Conservation (phyloP, 2,797 vertebrate species). For the Gambusia yucatana region DNA sequence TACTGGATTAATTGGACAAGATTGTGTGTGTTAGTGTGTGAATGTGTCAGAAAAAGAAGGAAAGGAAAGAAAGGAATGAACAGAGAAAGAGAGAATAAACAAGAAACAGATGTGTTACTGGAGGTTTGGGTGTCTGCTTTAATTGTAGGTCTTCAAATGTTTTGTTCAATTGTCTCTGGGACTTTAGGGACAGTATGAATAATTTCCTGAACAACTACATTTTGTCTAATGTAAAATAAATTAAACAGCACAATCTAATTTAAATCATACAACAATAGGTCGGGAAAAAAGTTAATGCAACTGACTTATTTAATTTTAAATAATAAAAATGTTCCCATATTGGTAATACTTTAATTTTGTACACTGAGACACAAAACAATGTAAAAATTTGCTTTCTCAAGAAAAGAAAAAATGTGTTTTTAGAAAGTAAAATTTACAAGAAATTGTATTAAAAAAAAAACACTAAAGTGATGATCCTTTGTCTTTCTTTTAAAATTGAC, state of each 20-base stretch:
- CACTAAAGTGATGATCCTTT: background rate
- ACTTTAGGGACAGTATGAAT: no score
- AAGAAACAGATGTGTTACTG: background rate
- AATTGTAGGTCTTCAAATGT: background rate
- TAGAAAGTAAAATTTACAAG: background rate
- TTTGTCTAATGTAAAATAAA: background rate
- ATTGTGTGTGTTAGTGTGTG: slow-evolving; percentile 23
- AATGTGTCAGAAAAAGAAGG: slow-evolving; percentile 6
- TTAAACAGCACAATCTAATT: background rate
- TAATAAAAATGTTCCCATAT: background rate
- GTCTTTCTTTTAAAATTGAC: background rate
- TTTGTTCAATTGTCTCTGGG: background rate
- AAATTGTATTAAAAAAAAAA: background rate
- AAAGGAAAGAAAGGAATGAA: background rate
- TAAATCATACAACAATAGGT: background rate
- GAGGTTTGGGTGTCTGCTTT: background rate
- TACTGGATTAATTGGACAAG: slow-evolving; percentile 70
- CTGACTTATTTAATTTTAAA: background rate
- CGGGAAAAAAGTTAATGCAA: background rate
- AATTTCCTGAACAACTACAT: background rate
- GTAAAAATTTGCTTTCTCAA: background rate
- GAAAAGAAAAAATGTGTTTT: background rate
- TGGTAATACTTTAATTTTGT: background rate
- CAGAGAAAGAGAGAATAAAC: background rate
- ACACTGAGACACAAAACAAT: background rate